Conservation (phyloP, 2,888 invertebrate genomes). For the Gasteruption jaculator region DNA sequence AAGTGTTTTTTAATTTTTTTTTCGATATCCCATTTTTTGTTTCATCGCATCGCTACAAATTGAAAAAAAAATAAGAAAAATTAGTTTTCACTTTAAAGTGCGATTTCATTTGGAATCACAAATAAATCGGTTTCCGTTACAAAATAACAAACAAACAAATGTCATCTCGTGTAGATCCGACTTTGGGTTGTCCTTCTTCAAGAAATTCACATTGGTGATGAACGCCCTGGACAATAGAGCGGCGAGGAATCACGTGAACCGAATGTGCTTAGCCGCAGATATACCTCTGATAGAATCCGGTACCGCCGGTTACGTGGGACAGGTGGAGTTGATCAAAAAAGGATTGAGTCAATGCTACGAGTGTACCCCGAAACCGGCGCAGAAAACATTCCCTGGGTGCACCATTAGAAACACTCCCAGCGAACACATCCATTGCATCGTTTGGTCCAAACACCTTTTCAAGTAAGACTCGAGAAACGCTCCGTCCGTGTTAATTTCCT, state of each 20-base stretch:
- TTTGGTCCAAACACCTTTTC: constrained; percentile 99
- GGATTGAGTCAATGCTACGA: constrained; percentile 94
- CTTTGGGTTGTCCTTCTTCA: constrained; percentile 88
- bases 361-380: constrained; percentile 85
- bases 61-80: constrained; percentile 11
- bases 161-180: constrained; percentile 79
- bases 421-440: constrained; percentile 98
- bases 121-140: too few species aligned
- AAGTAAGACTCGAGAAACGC: constrained; percentile 80
- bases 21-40: too few species aligned
- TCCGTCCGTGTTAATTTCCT: too few species aligned
- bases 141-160: not conserved
- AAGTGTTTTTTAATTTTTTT: constrained; percentile 42
- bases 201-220: constrained; percentile 85
- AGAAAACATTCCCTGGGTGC: constrained; percentile 94
- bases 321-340: constrained; percentile 85
- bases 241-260: constrained; percentile 96
- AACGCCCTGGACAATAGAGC: constrained; percentile 96
- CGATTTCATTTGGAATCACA: not conserved
- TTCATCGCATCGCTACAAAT: too few species aligned
- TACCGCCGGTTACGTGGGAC: constrained; percentile 94
- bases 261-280: constrained; percentile 95
- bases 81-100: constrained; percentile 8
- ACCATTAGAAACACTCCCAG: constrained; percentile 99
- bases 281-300: constrained; percentile 95